phyloP scores from a whole-genome alignment of 64 coral and sea anemone genomes.

The Actinia equina region DNA sequence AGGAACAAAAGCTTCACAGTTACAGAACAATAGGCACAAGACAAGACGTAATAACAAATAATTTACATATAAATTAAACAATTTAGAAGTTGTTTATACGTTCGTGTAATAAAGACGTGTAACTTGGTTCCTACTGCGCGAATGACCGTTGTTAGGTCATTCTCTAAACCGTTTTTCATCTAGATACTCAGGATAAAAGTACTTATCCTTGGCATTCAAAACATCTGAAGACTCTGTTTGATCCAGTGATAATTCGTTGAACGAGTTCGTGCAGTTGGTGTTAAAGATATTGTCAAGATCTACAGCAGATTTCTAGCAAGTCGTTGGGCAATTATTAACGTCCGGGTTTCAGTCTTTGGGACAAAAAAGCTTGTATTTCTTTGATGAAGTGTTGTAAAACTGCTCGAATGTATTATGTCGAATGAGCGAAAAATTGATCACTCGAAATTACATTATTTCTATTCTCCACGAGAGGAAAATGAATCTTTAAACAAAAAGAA shows the following conservation, averaged over 20 bases:
- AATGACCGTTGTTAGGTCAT: background rate
- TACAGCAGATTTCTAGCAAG: background rate
- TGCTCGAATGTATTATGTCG: conserved; percentile 7
- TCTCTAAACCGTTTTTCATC: background rate
- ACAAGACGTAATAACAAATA: conserved; percentile 7
- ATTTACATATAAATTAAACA: conserved; percentile 35
- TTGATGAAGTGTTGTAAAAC: background rate
- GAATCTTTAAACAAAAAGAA: background rate
- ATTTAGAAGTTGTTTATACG: conserved; percentile 15
- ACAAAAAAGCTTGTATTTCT: background rate
- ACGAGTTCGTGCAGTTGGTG: background rate
- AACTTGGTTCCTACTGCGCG: background rate
- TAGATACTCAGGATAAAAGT: background rate
- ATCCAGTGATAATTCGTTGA: background rate
- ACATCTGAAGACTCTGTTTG: background rate
- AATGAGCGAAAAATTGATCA: background rate
- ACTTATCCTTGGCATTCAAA: background rate
- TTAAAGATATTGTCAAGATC: background rate
- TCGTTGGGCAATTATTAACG: conserved; percentile 8
- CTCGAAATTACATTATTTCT: conserved; percentile 17
- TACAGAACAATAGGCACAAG: background rate
- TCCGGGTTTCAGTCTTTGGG: conserved; percentile 2
- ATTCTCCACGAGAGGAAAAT: background rate
- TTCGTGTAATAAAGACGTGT: background rate
- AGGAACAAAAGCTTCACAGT: background rate